These are phyloP conservation scores for Drosophila heteroneura DNA, from an alignment of 2,888 invertebrate genomes.

Conservation along the genomic window DNA sequence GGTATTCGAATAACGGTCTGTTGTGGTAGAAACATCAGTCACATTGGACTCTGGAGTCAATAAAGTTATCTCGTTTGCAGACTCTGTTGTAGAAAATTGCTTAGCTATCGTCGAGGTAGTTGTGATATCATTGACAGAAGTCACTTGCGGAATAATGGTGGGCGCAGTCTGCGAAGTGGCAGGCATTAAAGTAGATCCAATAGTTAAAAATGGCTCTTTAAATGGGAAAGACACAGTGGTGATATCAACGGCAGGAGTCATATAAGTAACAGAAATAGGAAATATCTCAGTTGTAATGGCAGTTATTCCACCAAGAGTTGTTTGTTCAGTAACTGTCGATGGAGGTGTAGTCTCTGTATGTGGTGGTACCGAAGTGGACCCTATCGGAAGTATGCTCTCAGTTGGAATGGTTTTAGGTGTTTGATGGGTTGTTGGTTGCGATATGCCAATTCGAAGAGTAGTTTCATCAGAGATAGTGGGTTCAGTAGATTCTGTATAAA, in stretches of 20 bases:
- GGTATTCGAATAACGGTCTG: conserved; percentile 5
- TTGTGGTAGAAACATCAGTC: neutral
- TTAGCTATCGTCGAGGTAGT: neutral
- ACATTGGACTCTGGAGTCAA: neutral
- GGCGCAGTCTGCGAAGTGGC: neutral
- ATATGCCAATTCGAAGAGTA: neutral
- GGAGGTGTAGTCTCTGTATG: neutral
- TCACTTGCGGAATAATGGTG: neutral
- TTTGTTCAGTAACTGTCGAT: neutral
- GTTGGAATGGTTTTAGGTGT: neutral
- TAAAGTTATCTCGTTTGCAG: neutral
- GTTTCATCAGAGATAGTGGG: neutral
- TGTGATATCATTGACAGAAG: neutral
- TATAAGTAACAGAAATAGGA: neutral
- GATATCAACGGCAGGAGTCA: neutral
- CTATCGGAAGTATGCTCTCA: neutral
- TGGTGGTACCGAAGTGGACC: neutral
- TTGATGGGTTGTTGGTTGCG: neutral
- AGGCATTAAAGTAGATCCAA: neutral
- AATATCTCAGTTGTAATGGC: neutral
- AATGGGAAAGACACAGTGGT: neutral
- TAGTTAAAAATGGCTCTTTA: neutral
- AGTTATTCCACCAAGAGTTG: neutral
- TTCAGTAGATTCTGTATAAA: neutral
- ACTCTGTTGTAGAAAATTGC: neutral